Conservation (phyloP, 2,113 vertebrate species). For the Cavia porcellus region DNA sequence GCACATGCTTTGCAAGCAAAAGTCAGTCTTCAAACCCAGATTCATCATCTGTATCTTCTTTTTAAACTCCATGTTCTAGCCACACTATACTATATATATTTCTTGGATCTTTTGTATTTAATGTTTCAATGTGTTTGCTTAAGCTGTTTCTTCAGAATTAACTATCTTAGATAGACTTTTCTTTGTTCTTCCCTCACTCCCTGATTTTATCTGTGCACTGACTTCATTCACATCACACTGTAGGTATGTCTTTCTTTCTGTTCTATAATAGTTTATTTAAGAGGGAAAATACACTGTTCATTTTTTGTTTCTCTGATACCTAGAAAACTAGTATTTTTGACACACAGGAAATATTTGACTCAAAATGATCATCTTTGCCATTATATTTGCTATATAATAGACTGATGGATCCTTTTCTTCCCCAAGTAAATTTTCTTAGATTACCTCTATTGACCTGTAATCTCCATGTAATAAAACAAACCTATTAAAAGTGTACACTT, state of each 20-base stretch:
- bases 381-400: not conserved
- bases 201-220: not conserved
- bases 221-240: not conserved
- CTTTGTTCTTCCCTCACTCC: not conserved
- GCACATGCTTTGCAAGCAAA: not conserved
- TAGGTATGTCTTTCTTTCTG: not conserved
- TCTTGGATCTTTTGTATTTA: not conserved
- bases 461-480: not conserved
- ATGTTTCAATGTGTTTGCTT: not conserved
- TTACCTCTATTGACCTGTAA: not conserved
- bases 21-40: not conserved
- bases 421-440: slow-evolving; percentile 27
- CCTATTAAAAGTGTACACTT: slow-evolving; percentile 8
- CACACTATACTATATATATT: not conserved
- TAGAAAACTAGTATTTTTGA: not conserved
- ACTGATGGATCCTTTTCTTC: not conserved
- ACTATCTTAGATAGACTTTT: not conserved
- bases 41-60: slow-evolving; percentile 13
- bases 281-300: not conserved
- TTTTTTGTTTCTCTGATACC: slow-evolving; percentile 8
- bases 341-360: not conserved
- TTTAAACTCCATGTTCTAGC: slow-evolving; percentile 10
- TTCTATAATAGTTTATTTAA: not conserved
- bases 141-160: slow-evolving; percentile 37
- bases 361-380: not conserved